Evolutionary conservation across 2,113 vertebrate genomes (phyloP).

Genomic region (Brienomyrus brachyistius): DNA sequence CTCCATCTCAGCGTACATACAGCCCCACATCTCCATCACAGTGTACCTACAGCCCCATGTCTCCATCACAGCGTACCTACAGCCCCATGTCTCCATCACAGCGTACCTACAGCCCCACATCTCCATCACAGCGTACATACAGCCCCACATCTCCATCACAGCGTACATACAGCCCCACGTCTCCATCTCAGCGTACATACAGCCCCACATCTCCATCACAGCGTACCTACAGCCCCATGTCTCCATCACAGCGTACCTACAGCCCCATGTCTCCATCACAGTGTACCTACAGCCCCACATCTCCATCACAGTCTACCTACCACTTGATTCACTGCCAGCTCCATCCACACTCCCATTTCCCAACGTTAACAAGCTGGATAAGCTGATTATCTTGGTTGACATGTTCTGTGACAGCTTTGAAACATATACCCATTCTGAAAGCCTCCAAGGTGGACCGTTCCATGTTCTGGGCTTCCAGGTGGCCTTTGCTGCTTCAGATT

Average conservation of each 20-base stretch:
- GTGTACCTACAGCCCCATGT: background rate
- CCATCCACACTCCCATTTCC: background rate
- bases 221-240: background rate
- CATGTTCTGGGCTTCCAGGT: background rate
- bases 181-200: background rate
- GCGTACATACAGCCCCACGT: background rate
- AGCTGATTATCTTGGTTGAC: slow-evolving; percentile 51
- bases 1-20: background rate
- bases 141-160: background rate
- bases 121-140: background rate
- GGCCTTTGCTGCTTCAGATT: background rate
- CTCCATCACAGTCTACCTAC: background rate
- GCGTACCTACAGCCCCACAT: background rate
- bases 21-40: background rate
- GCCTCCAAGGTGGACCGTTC: background rate
- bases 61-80: background rate
- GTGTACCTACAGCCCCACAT: background rate
- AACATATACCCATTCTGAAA: slow-evolving; percentile 42
- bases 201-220: background rate
- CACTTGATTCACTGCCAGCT: background rate
- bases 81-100: background rate
- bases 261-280: background rate
- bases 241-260: background rate
- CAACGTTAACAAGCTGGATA: slow-evolving; percentile 37
- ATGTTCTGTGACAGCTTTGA: slow-evolving; percentile 52